Conservation (phyloP, 2,113 vertebrate species). For the Cyprinodon tularosa region DNA sequence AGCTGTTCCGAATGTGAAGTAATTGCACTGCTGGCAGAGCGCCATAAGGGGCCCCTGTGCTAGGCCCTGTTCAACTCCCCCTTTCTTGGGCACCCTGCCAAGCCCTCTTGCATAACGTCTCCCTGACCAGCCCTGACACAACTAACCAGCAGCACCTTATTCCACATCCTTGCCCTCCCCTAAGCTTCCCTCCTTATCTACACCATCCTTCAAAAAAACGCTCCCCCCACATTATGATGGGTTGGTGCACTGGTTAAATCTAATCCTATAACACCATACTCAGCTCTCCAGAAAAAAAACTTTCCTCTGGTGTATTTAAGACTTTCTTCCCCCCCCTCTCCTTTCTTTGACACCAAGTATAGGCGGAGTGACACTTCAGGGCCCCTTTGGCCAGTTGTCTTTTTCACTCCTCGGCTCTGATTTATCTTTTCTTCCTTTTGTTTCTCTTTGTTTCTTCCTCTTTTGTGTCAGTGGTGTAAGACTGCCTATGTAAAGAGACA, state of each 20-base stretch:
- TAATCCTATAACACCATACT: constrained; percentile 86
- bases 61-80: constrained; percentile 31
- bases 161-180: constrained; percentile 52
- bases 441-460: constrained; percentile 30
- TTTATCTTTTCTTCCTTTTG: constrained; percentile 65
- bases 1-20: constrained; percentile 82
- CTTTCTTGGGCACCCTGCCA: constrained; percentile 63
- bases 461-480: constrained; percentile 53
- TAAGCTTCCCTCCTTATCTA: constrained; percentile 47
- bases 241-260: constrained; percentile 77
- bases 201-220: constrained; percentile 58
- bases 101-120: constrained; percentile 70
- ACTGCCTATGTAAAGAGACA: constrained; percentile 60
- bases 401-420: constrained; percentile 71
- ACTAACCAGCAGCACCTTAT: constrained; percentile 53
- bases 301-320: constrained; percentile 78
- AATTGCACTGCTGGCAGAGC: constrained; percentile 76
- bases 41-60: constrained; percentile 72
- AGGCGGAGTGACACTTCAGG: constrained; percentile 73
- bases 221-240: constrained; percentile 65
- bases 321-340: constrained; percentile 67
- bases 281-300: constrained; percentile 84
- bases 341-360: constrained; percentile 61
- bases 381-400: constrained; percentile 73
- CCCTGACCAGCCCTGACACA: constrained; percentile 59